Percentiles rank a stretch among this genome's conserved stretches.
phyloP scores from a whole-genome alignment of 2,888 invertebrate genomes.

The Pegoplata infirma region DNA sequence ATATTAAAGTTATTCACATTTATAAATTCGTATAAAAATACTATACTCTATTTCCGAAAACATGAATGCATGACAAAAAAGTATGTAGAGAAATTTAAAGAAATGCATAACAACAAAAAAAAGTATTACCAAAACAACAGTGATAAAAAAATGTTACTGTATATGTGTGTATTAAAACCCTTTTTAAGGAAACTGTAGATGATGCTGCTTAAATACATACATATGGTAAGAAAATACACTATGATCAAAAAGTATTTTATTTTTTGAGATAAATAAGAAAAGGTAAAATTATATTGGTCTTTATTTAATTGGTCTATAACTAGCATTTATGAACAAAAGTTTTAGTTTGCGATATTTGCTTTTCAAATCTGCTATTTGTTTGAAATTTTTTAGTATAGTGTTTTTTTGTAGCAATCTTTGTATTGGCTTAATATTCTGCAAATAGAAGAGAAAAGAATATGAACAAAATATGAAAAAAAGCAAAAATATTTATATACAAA shows the following conservation, averaged over 20 bases:
- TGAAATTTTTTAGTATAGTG: too few relatives aligned
- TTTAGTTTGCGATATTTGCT: too few relatives aligned
- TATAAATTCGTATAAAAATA: too few relatives aligned
- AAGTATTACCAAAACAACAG: slow-evolving; percentile 1
- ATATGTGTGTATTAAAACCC: neutral
- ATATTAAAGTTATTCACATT: slow-evolving; percentile 41
- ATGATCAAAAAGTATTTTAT: neutral
- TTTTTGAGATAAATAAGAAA: too few relatives aligned
- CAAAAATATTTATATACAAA: neutral
- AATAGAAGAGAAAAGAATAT: neutral
- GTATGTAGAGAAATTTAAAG: slow-evolving; percentile 20
- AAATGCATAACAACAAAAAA: slow-evolving; percentile 28
- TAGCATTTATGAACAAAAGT: too few relatives aligned
- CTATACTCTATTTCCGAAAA: slow-evolving; percentile 22
- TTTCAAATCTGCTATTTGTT: too few relatives aligned
- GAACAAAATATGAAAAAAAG: slow-evolving; percentile 6
- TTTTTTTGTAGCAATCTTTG: too few relatives aligned
- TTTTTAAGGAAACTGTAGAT: neutral
- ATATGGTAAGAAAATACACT: neutral
- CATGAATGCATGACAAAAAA: slow-evolving; percentile 14
- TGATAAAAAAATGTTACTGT: neutral
- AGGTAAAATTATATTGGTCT: too few relatives aligned
- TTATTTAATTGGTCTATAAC: too few relatives aligned
- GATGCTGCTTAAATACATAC: neutral
- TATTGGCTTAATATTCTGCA: too few relatives aligned